Conservation (phyloP, 2,113 vertebrate genomes). For the Cisticola juncidis region DNA sequence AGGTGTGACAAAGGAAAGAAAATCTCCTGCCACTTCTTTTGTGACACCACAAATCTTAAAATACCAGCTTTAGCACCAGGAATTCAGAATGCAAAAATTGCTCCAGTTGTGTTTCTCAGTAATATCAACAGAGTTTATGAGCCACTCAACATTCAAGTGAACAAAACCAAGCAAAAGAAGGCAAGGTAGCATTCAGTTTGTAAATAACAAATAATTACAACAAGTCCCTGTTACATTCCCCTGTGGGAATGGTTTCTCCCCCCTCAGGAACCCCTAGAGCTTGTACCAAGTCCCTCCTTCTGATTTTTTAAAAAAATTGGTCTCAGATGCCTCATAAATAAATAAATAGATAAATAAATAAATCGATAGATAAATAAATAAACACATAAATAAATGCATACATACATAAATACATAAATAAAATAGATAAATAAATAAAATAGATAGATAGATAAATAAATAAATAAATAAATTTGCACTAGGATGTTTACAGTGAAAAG, state of each 20-base stretch:
- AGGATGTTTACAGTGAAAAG: background rate
- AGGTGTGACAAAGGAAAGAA: background rate
- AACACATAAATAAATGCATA: too few species aligned
- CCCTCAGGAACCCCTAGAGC: too few species aligned
- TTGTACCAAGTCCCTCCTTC: background rate
- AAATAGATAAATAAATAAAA: background rate
- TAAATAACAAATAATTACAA: background rate
- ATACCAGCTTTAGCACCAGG: background rate
- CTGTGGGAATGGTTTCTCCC: too few species aligned
- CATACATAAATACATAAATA: too few species aligned
- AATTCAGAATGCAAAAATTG: accelerated
- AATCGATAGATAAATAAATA: too few species aligned
- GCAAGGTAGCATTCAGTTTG: background rate
- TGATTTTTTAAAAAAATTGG: background rate
- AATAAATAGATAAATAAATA: background rate
- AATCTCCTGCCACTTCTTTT: background rate
- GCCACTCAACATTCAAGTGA: background rate
- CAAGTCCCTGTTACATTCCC: too few species aligned
- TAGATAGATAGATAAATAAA: background rate
- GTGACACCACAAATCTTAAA: background rate
- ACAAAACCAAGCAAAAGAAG: background rate
- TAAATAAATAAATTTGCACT: too few species aligned
- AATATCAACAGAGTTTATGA: background rate
- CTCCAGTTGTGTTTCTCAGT: background rate
- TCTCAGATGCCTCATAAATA: background rate